These are phyloP conservation scores for Allacma fusca DNA, from an alignment of 2,888 invertebrate species.

Conservation along the genomic window DNA sequence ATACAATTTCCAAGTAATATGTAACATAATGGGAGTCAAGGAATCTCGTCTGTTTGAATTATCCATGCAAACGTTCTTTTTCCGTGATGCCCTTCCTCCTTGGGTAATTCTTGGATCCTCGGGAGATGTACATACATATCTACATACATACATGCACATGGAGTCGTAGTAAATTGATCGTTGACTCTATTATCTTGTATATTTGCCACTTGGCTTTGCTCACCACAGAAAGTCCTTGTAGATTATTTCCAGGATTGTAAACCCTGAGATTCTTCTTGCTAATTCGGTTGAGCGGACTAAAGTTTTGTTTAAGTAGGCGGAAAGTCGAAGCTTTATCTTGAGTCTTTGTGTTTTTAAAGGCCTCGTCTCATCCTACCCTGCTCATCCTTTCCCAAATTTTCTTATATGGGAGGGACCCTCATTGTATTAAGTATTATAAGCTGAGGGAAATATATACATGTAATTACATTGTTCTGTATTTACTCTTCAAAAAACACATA, in stretches of 20 bases:
- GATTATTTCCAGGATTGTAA: conserved; percentile 34
- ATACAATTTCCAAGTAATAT: no score
- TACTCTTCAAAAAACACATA: no score
- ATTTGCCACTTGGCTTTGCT: conserved; percentile 40
- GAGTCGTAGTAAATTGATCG: not conserved
- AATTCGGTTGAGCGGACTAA: conserved; percentile 27
- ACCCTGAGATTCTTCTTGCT: conserved; percentile 3
- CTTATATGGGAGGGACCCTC: no score
- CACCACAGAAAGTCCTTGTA: conserved; percentile 39
- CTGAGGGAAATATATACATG: no score
- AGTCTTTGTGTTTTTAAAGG: not conserved
- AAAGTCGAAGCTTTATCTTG: conserved; percentile 1
- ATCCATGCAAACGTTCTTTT: not conserved
- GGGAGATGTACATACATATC: no score
- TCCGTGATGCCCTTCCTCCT: not conserved
- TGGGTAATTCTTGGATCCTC: not conserved
- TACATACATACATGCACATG: no score
- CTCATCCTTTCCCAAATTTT: no score
- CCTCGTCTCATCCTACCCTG: not conserved
- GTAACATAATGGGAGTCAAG: not conserved
- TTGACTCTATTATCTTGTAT: conserved; percentile 37
- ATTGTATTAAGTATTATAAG: no score
- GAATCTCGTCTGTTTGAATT: not conserved
- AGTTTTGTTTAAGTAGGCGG: conserved; percentile 37
- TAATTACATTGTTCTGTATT: no score